phyloP scores from a whole-genome alignment of 2,888 invertebrate species.

The Spisula subtruncata region DNA sequence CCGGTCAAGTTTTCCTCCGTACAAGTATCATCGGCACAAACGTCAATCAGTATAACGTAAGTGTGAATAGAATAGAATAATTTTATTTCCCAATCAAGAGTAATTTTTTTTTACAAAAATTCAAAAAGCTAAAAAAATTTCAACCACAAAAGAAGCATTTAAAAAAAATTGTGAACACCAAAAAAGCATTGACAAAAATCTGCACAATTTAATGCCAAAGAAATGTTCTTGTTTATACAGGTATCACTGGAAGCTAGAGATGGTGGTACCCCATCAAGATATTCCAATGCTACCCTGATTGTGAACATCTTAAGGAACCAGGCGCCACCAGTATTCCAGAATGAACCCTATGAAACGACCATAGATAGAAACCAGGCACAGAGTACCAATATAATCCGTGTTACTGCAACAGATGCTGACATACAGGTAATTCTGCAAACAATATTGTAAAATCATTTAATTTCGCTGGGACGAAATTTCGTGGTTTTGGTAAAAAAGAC shows the following conservation, averaged over 20 bases:
- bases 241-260: slow-evolving; percentile 72
- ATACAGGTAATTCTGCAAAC: slow-evolving; percentile 55
- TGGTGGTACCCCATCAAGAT: slow-evolving; percentile 71
- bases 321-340: slow-evolving; percentile 86
- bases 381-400: slow-evolving; percentile 63
- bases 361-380: slow-evolving; percentile 69
- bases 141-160: too few species aligned
- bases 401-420: slow-evolving; percentile 79
- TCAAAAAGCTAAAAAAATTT: too few species aligned
- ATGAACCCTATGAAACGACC: slow-evolving; percentile 66
- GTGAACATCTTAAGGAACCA: slow-evolving; percentile 82
- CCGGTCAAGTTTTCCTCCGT: slow-evolving; percentile 76
- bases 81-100: too few species aligned
- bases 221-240: slow-evolving; percentile 55
- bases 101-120: too few species aligned
- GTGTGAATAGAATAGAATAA: too few species aligned
- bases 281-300: slow-evolving; percentile 67
- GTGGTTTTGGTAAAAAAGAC: too few species aligned
- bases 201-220: too few species aligned
- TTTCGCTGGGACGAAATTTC: too few species aligned
- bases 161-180: too few species aligned
- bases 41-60: slow-evolving; percentile 75
- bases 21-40: slow-evolving; percentile 72
- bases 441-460: too few species aligned
- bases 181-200: too few species aligned